phyloP scores from a whole-genome alignment of 1,140 invertebrate genomes.

The Neotoxoptera formosana region DNA sequence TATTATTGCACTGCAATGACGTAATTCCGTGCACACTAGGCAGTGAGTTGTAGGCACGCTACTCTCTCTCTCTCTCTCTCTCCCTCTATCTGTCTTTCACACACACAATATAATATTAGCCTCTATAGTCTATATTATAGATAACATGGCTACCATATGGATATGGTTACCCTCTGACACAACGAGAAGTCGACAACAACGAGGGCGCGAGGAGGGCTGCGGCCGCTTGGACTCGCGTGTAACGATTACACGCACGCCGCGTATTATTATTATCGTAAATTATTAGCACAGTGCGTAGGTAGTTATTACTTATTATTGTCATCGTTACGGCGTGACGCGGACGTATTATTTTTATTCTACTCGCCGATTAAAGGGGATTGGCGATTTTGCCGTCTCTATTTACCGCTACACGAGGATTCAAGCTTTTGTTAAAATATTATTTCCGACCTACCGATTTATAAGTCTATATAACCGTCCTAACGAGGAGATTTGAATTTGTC shows the following conservation, averaged over 20 bases:
- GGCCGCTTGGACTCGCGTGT: neutral
- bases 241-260: neutral
- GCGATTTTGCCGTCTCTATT: neutral
- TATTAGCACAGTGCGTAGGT: neutral
- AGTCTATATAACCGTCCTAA: no score
- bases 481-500: neutral
- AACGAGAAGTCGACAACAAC: neutral
- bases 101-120: no score
- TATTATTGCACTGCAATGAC: neutral
- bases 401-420: neutral
- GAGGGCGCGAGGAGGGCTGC: neutral
- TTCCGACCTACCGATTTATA: neutral
- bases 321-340: neutral
- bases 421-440: neutral
- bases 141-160: no score
- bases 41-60: neutral
- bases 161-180: neutral
- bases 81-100: no score
- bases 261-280: neutral
- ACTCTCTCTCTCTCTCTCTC: neutral
- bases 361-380: neutral
- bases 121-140: neutral
- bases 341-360: neutral
- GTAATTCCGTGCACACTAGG: neutral
- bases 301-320: conserved; percentile 1